Conservation (phyloP, 2,888 invertebrate genomes). For the Scaptomyza tumidula region DNA sequence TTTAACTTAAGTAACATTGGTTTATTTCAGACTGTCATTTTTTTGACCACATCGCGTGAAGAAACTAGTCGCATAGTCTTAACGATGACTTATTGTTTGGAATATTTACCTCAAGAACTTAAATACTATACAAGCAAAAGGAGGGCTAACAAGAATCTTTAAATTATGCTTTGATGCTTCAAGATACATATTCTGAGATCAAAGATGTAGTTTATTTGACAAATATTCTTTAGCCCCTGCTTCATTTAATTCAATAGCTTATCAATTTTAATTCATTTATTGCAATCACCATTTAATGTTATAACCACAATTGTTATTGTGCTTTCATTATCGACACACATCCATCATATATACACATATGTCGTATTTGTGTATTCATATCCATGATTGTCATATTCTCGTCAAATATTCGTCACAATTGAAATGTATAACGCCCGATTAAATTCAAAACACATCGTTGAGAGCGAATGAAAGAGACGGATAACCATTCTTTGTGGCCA, state of each 20-base stretch:
- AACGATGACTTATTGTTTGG: background rate
- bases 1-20: no score
- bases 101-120: background rate
- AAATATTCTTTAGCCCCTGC: background rate
- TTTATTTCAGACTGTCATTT: no score
- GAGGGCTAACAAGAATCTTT: no score
- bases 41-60: background rate
- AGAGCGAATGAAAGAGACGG: background rate
- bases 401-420: slow-evolving; percentile 21
- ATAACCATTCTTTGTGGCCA: slow-evolving; percentile 44
- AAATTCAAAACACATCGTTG: slow-evolving; percentile 33
- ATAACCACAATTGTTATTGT: slow-evolving; percentile 1
- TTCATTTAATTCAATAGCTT: background rate
- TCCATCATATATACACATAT: slow-evolving; percentile 1
- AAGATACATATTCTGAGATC: no score
- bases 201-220: background rate
- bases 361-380: slow-evolving; percentile 4
- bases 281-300: slow-evolving; percentile 4
- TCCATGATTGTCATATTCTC: slow-evolving; percentile 35
- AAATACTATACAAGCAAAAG: background rate
- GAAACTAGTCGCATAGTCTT: background rate
- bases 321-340: background rate
- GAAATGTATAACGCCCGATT: slow-evolving; percentile 26
- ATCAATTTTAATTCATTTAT: background rate
- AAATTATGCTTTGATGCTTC: background rate